Conservation (phyloP, 2,797 vertebrate genomes). For the Calcarius lapponicus region DNA sequence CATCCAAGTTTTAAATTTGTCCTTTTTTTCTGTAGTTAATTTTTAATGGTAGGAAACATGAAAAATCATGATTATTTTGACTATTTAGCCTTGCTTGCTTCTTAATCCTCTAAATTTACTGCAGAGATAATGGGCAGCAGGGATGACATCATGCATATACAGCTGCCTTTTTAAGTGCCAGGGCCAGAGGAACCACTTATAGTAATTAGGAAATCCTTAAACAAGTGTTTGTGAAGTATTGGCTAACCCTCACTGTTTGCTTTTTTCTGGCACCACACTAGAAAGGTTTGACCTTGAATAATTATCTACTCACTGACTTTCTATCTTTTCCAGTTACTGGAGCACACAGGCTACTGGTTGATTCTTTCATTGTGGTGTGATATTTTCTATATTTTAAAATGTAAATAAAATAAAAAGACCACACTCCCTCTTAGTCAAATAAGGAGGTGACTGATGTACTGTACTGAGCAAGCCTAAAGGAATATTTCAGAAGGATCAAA, state of each 20-base stretch:
- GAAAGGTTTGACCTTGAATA: slow-evolving; percentile 94
- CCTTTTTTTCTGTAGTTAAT: not conserved
- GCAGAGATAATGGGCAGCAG: slow-evolving; percentile 80
- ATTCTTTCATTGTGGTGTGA: slow-evolving; percentile 84
- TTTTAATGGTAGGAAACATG: not conserved
- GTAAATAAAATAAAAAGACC: slow-evolving; percentile 32
- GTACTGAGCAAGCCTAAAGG: not conserved
- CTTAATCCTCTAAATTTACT: slow-evolving; percentile 87
- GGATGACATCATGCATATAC: slow-evolving; percentile 89
- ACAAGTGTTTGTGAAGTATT: slow-evolving; percentile 96
- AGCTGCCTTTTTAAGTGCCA: slow-evolving; percentile 91
- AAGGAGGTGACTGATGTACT: not conserved
- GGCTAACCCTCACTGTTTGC: slow-evolving; percentile 91
- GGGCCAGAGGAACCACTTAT: slow-evolving; percentile 95
- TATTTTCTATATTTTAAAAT: slow-evolving; percentile 39
- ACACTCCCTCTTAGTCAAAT: not conserved
- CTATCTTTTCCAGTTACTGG: slow-evolving; percentile 86
- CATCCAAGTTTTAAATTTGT: not conserved
- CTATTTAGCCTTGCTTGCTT: slow-evolving; percentile 67
- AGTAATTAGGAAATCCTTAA: slow-evolving; percentile 99
- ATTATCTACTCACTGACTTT: slow-evolving; percentile 89
- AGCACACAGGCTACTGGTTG: slow-evolving; percentile 81
- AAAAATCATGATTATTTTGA: slow-evolving; percentile 65
- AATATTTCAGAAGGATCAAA: slow-evolving; percentile 7
- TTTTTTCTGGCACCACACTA: slow-evolving; percentile 89